Evolutionary conservation across 2,888 invertebrate species (phyloP), one percentile per base, ranked within the genome.

Genomic region (Seladonia tumulorum): DNA sequence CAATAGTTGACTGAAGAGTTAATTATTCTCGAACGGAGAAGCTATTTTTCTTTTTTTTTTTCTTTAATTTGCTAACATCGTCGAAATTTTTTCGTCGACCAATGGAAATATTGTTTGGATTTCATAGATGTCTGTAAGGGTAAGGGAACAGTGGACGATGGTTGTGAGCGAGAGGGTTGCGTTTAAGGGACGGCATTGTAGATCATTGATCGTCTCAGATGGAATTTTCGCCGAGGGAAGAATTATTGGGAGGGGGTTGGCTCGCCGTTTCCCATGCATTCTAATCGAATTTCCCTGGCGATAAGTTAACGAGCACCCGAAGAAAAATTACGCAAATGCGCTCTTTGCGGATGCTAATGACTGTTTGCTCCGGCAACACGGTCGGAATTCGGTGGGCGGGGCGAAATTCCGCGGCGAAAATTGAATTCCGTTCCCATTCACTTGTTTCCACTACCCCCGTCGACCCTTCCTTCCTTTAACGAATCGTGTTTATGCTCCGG

Each of bases 311-410:
- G 84, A 84, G 81, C 79, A 72, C 57, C 63, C 85, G 85, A 82
- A 87, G 86, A 80, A 76, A 90, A 91, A 91, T 92, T 92, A 92
- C 87, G 92, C 81, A 92, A 92, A 92, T 91, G 79, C 84, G 29
- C 71, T 85, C 86, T 88, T 87, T 87, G 85, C 79, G 83, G 83
- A 90, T 91, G 89, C 86, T 90, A 92, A 92, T 92, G 91, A 89
- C 87, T 92, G 91, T 92, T 92, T 92, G 88, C 87, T 86, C 86
- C 85, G 73, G 68, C 85, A 81, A 79, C 85, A 80, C 76, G 12
- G 39, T 72, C 78, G 79, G 53, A 81, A 70, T 81, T 77, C 73
- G 29, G 60, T 35, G 29, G 60, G 18, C 66, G 70, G 42, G 76
- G 53, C 12, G 57, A 63, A 53, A 53, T 81, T 72, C 66, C 53